phyloP scores from a whole-genome alignment of 2,797 vertebrate species.

The Triplophysa yarkandensis region DNA sequence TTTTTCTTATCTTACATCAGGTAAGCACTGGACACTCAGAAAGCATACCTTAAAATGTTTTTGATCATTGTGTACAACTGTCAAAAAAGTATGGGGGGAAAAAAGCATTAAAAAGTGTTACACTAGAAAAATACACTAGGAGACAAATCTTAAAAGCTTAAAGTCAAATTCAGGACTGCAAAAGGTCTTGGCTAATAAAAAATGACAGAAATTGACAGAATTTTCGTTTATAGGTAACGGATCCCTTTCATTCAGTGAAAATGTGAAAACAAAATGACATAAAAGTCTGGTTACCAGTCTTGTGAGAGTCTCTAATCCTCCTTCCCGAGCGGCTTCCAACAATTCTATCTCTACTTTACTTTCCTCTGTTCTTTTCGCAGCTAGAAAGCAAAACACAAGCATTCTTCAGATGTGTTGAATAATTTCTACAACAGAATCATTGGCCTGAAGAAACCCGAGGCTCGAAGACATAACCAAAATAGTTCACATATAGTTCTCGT shows the following conservation, averaged over 20 bases:
- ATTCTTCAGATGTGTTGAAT: background rate
- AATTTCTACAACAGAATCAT: background rate
- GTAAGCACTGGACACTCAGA: background rate
- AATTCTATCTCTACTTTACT: slow-evolving; percentile 90
- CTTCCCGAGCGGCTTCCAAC: slow-evolving; percentile 88
- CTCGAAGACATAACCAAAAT: no score
- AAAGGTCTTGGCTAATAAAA: no score
- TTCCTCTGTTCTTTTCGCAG: slow-evolving; percentile 92
- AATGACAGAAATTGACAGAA: no score
- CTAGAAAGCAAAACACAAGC: slow-evolving; percentile 64
- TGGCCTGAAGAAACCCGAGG: background rate
- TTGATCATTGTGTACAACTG: background rate
- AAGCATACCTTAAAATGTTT: background rate
- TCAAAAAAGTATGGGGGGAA: no score
- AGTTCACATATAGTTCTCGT: no score
- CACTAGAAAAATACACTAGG: no score
- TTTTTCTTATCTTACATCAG: background rate
- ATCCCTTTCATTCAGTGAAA: no score
- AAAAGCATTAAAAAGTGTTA: no score
- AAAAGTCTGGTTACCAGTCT: slow-evolving; percentile 87
- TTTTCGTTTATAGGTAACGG: no score
- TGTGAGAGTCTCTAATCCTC: slow-evolving; percentile 78
- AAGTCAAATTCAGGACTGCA: no score
- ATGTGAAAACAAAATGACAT: no score
- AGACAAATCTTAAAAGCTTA: no score